A percentile compares a stretch with the other conserved stretches of the same genome.
These are phyloP conservation scores for Pentamera pediparva DNA, from an alignment of 53 echinoderm and acorn worm species.

Conservation along the genomic window DNA sequence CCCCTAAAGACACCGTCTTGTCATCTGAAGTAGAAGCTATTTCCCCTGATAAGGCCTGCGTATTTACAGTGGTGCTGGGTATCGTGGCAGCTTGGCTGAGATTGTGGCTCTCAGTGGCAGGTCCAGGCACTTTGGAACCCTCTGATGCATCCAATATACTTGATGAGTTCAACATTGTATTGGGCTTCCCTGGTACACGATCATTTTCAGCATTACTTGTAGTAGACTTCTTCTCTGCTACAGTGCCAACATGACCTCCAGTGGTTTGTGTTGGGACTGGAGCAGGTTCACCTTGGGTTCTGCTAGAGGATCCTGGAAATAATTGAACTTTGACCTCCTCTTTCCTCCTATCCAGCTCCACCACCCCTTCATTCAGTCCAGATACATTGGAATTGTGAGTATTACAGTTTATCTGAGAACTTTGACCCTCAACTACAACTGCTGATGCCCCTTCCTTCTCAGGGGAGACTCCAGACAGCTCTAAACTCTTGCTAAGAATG, in stretches of 20 bases:
- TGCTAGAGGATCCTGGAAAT: neutral
- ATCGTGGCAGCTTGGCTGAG: no score
- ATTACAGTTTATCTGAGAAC: conserved; percentile 7
- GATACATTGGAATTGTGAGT: conserved; percentile 19
- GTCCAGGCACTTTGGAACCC: conserved; percentile 19
- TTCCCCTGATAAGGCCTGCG: no score
- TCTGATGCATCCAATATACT: neutral
- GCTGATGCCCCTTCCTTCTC: neutral
- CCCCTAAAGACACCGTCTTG: no score
- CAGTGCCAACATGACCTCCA: no score
- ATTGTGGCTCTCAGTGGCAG: no score
- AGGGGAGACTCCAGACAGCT: conserved; percentile 19
- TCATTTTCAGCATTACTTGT: no score
- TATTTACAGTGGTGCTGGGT: no score
- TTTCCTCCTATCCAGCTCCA: conserved; percentile 20
- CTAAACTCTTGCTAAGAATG: conserved; percentile 26
- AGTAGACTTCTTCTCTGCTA: no score
- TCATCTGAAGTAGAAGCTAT: no score
- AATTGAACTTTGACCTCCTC: neutral
- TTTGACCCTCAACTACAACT: neutral
- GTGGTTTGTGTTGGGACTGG: no score
- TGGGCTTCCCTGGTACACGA: no score
- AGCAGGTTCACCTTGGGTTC: neutral
- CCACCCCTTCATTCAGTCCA: neutral
- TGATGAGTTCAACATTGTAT: no score